Percentiles rank a stretch among this genome's conserved stretches.
phyloP scores from a whole-genome alignment of 1,140 invertebrate species.

The Cryptotermes secundus region DNA sequence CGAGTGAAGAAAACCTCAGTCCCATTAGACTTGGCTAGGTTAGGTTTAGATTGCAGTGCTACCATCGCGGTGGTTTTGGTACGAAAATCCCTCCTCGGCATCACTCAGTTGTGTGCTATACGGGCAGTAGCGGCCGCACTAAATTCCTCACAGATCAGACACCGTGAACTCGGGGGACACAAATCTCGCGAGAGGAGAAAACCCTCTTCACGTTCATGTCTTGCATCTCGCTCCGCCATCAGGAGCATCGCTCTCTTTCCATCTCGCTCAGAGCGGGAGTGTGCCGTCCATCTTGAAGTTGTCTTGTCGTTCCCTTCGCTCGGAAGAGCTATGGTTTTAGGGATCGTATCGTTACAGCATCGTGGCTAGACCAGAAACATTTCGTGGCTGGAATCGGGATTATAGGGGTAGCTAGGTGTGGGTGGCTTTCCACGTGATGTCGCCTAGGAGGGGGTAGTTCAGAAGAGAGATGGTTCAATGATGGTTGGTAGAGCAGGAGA shows the following conservation, averaged over 20 bases:
- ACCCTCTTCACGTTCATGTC: not conserved
- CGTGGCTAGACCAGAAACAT: conserved; percentile 9
- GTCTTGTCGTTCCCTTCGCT: conserved; percentile 27
- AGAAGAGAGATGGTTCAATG: not conserved
- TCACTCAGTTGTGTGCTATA: not conserved
- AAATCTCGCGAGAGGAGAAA: conserved; percentile 35
- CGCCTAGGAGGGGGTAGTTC: not conserved
- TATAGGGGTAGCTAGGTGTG: not conserved
- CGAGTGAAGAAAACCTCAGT: conserved; percentile 33
- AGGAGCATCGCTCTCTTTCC: not conserved
- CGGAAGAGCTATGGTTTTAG: conserved; percentile 26
- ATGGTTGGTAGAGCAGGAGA: not conserved
- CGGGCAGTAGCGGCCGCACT: conserved; percentile 20
- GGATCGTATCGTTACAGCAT: conserved; percentile 18
- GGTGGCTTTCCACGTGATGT: not conserved
- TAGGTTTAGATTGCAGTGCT: conserved; percentile 33
- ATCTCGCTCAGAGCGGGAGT: not conserved
- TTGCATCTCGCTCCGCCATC: not conserved
- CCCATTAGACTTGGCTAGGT: conserved; percentile 32
- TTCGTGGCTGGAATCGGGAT: not conserved
- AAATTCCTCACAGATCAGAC: conserved; percentile 37
- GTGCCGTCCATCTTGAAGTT: conserved; percentile 34
- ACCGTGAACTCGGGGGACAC: conserved; percentile 37
- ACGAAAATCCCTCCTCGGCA: conserved; percentile 2
- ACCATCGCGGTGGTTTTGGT: not conserved